Percentiles rank a stretch among this genome's conserved stretches.
These are phyloP conservation scores for Coenobita brevimanus DNA, from an alignment of 1,140 invertebrate genomes.

Conservation along the genomic window DNA sequence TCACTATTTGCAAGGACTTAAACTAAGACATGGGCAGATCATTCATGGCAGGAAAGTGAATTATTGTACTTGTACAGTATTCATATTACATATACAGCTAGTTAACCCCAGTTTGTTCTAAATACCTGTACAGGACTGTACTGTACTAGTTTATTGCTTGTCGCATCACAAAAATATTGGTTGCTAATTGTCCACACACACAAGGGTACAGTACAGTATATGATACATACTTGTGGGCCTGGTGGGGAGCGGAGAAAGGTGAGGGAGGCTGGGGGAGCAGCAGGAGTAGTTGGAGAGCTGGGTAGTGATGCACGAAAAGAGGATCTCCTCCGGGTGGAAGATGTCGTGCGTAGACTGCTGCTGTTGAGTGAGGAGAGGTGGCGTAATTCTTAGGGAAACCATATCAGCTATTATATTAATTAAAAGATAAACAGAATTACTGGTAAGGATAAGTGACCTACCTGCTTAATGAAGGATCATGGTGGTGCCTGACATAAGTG, in stretches of 20 bases:
- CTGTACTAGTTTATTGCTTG: too few relatives aligned
- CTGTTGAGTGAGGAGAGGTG: neutral
- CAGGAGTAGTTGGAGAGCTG: constrained; percentile 63
- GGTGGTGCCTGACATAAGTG: constrained; percentile 62
- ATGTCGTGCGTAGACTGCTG: neutral
- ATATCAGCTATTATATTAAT: neutral
- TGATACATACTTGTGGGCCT: constrained; percentile 63
- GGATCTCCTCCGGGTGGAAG: constrained; percentile 20
- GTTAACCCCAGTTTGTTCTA: too few relatives aligned
- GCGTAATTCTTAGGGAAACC: neutral
- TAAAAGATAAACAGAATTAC: neutral
- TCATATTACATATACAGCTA: too few relatives aligned
- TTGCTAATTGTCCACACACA: too few relatives aligned
- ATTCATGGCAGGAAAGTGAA: too few relatives aligned
- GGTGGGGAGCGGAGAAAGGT: constrained; percentile 63
- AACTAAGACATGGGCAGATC: too few relatives aligned
- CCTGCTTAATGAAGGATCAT: constrained; percentile 51
- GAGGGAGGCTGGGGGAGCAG: constrained; percentile 36
- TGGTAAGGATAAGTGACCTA: neutral
- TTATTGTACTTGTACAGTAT: too few relatives aligned
- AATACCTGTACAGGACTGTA: too few relatives aligned
- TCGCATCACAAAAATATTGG: too few relatives aligned
- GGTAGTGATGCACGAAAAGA: constrained; percentile 62
- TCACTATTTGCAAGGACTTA: too few relatives aligned
- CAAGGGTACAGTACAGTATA: too few relatives aligned